Evolutionary conservation across 1,140 invertebrate species (phyloP).

Genomic region (Portunus trituberculatus): DNA sequence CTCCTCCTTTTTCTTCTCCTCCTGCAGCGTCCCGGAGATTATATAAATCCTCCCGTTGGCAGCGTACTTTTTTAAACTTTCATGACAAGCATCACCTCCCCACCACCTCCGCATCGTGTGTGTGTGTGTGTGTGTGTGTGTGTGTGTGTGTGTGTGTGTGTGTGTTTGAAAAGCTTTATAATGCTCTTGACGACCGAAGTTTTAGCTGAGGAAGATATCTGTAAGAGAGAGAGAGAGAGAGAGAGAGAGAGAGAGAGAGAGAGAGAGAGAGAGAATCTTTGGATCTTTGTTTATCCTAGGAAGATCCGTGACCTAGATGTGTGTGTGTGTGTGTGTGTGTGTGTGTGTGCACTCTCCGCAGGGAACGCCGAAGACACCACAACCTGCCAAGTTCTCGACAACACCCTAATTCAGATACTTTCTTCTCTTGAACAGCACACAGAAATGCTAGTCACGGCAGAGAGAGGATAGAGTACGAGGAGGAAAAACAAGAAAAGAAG

Average conservation of each 20-base stretch:
- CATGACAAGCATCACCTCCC: neutral
- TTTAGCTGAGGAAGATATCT: neutral
- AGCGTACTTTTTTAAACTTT: neutral
- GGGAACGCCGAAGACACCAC: neutral
- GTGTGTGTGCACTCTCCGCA: neutral
- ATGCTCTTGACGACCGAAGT: neutral
- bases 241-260: no score
- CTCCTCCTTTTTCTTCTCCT: neutral
- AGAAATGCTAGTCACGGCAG: neutral
- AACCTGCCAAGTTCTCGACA: neutral
- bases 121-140: constrained; percentile 11
- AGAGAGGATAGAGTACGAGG: neutral
- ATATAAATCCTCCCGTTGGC: neutral
- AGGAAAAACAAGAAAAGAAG: neutral
- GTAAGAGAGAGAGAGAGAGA: no score
- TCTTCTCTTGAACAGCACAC: neutral
- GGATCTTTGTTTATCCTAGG: no score
- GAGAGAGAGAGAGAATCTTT: no score
- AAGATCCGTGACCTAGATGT: no score
- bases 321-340: no score
- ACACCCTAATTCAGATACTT: neutral
- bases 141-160: neutral
- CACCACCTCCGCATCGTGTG: neutral
- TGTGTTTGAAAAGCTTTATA: neutral
- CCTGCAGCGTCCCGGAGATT: neutral